Evolutionary conservation across 23 tunicate species (phyloP).

Genomic region (Trididemnum miniatum): DNA sequence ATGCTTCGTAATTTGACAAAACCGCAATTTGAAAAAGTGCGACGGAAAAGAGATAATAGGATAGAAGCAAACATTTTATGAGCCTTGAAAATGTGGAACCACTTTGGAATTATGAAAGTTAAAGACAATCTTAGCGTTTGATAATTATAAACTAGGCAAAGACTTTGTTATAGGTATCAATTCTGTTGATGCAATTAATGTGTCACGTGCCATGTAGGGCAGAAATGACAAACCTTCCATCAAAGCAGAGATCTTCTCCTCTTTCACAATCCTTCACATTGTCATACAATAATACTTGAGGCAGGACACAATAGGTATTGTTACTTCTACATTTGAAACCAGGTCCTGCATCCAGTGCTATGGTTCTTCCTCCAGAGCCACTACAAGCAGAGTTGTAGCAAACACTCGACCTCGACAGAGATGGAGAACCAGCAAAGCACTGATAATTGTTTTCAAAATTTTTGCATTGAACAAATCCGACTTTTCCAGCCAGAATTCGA

Average conservation of each 20-base stretch:
- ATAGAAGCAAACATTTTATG: too few species aligned
- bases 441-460: background rate
- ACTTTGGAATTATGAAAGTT: too few species aligned
- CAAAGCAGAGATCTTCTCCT: slow-evolving; percentile 57
- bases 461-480: background rate
- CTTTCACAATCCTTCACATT: slow-evolving; percentile 53
- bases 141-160: too few species aligned
- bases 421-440: background rate
- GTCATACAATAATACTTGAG: slow-evolving; percentile 57
- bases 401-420: background rate
- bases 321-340: slow-evolving; percentile 60
- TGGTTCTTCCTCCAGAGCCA: slow-evolving; percentile 14
- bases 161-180: too few species aligned
- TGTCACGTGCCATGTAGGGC: too few species aligned
- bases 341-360: slow-evolving; percentile 29
- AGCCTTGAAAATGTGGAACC: too few species aligned
- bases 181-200: too few species aligned
- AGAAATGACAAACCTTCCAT: slow-evolving; percentile 7
- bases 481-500: slow-evolving; percentile 12
- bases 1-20: too few species aligned
- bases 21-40: too few species aligned
- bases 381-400: slow-evolving; percentile 47
- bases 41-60: too few species aligned
- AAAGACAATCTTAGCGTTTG: too few species aligned
- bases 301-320: slow-evolving; percentile 33